These are phyloP conservation scores for Hippoglossus hippoglossus DNA, from an alignment of 2,797 vertebrate genomes.

Conservation along the genomic window DNA sequence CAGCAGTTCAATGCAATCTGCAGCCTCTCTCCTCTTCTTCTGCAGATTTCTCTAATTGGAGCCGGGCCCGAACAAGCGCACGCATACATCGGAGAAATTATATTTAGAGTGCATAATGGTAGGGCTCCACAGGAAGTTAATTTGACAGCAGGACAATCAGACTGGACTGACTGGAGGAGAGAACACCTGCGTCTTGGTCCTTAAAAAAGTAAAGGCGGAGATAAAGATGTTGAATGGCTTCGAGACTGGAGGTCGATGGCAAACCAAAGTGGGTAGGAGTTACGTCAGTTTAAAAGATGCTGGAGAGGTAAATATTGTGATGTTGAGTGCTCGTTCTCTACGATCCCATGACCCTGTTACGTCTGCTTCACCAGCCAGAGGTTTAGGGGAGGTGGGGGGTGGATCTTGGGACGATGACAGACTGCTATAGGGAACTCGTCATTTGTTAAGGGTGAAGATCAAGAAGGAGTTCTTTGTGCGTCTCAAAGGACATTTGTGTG, in stretches of 20 bases:
- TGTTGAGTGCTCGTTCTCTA: conserved; percentile 48
- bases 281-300: conserved; percentile 43
- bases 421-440: conserved; percentile 21
- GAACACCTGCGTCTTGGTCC: conserved; percentile 30
- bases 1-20: conserved; percentile 19
- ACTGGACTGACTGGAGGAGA: conserved; percentile 17
- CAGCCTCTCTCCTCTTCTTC: conserved; percentile 22
- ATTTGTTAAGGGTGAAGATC: background rate
- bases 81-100: conserved; percentile 65
- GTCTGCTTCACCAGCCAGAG: conserved; percentile 35
- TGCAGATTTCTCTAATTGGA: conserved; percentile 61
- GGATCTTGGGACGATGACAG: conserved; percentile 27
- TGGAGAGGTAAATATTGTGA: conserved; percentile 64
- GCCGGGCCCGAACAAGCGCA: conserved; percentile 16
- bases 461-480: background rate
- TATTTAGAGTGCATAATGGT: conserved; percentile 55
- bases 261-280: conserved; percentile 58
- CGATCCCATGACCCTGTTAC: conserved; percentile 46
- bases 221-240: background rate
- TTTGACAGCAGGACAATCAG: conserved; percentile 44
- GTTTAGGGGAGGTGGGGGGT: background rate
- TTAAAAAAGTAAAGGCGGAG: conserved; percentile 1
- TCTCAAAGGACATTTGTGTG: background rate
- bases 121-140: conserved; percentile 45
- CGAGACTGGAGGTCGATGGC: background rate